Conservation (phyloP, 2,888 invertebrate species). For the Caenorhabditis panamensis region DNA sequence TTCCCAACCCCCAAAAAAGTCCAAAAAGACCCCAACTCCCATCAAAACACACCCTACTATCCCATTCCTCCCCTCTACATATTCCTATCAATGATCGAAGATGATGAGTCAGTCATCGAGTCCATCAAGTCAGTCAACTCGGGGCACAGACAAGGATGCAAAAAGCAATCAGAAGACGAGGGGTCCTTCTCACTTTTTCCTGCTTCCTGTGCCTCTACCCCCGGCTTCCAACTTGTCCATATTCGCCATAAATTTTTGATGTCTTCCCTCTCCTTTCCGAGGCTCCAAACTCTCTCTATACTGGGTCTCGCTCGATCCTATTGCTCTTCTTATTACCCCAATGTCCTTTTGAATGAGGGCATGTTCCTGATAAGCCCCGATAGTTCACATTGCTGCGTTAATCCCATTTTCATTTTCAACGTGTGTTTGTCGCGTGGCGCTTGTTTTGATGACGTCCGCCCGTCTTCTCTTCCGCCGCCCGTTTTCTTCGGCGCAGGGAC, state of each 20-base stretch:
- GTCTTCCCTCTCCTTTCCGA: slow-evolving; percentile 31
- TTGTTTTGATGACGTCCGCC: slow-evolving; percentile 38
- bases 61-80: no score
- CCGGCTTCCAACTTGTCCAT: slow-evolving; percentile 45
- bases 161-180: slow-evolving; percentile 15
- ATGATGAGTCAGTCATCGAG: not conserved
- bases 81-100: not conserved
- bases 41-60: no score
- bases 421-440: no score
- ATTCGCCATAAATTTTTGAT: slow-evolving; percentile 62
- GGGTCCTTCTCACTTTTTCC: slow-evolving; percentile 12
- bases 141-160: not conserved
- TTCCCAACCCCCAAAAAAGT: no score
- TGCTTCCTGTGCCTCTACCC: slow-evolving; percentile 17
- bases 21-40: no score
- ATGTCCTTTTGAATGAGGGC: no score
- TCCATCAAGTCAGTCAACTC: not conserved
- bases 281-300: slow-evolving; percentile 9
- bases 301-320: slow-evolving; percentile 8
- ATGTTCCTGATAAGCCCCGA: no score
- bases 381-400: not conserved
- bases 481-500: slow-evolving; percentile 11
- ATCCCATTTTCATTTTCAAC: slow-evolving; percentile 12
- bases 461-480: not conserved
- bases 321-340: not conserved